Percentiles rank a stretch among this genome's conserved stretches.
These are phyloP conservation scores for Menura novaehollandiae DNA, from an alignment of 2,113 vertebrate genomes.

Conservation along the genomic window DNA sequence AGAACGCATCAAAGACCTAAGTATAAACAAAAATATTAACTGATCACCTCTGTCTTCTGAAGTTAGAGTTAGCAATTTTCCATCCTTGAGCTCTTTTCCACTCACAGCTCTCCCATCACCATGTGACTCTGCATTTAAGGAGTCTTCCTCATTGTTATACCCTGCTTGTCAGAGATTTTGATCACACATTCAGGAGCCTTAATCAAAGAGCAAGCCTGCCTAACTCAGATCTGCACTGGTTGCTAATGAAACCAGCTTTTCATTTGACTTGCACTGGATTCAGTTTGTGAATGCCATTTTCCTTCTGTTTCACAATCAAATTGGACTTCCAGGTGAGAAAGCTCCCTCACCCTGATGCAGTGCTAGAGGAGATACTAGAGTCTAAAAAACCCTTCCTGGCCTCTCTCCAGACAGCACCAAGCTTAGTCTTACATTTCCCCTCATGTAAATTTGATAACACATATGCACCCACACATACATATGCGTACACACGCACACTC, in stretches of 20 bases:
- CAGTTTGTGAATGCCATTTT: background rate
- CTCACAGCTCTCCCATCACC: background rate
- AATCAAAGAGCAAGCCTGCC: background rate
- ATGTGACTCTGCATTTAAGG: background rate
- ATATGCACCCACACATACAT: accelerated
- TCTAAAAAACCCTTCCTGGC: background rate
- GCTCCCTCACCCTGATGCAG: background rate
- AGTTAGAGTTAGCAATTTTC: background rate
- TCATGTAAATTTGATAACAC: background rate
- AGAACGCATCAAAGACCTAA: background rate
- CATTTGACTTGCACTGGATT: background rate
- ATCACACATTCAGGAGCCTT: background rate
- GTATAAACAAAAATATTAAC: background rate
- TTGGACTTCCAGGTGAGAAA: background rate
- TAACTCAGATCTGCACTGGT: background rate
- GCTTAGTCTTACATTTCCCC: background rate
- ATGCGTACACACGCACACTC: accelerated
- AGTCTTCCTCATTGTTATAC: background rate
- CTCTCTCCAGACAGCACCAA: background rate
- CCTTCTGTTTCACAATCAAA: background rate
- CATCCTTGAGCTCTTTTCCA: background rate
- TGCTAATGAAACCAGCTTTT: background rate
- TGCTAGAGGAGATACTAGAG: background rate
- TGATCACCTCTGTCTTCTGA: background rate
- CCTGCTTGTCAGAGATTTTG: background rate